These are phyloP conservation scores for Poecilia velifera DNA, from an alignment of 2,797 vertebrate genomes.

Conservation along the genomic window DNA sequence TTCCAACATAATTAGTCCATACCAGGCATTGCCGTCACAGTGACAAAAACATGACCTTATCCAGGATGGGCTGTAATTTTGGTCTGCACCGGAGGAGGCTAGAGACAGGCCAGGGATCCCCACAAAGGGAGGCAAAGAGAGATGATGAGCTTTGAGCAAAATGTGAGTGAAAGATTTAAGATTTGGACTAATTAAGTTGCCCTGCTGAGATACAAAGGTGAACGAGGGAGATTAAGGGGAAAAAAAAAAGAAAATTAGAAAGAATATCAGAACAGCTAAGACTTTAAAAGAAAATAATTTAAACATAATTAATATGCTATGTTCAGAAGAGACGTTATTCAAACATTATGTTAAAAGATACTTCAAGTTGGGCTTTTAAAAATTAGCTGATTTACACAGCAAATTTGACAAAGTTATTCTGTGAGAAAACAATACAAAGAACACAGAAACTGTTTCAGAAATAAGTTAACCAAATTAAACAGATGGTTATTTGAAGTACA, in stretches of 20 bases:
- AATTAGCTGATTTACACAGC: not conserved
- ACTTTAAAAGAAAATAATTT: conserved; percentile 39
- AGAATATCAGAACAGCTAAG: conserved; percentile 31
- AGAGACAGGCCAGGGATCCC: conserved; percentile 42
- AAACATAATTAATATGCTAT: conserved; percentile 33
- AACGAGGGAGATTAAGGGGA: conserved; percentile 34
- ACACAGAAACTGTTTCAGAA: not conserved
- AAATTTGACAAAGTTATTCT: not conserved
- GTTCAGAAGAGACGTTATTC: conserved; percentile 14
- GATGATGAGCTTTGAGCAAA: conserved; percentile 61
- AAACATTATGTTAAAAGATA: conserved; percentile 4
- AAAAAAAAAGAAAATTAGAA: conserved; percentile 25
- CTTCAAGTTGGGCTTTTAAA: not conserved
- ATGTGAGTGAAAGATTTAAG: conserved; percentile 67
- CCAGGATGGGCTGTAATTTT: conserved; percentile 63
- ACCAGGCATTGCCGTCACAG: conserved; percentile 66
- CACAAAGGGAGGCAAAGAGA: conserved; percentile 37
- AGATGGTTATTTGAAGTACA: not conserved
- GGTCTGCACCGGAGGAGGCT: conserved; percentile 40
- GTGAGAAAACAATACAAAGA: not conserved
- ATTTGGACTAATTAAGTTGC: conserved; percentile 67
- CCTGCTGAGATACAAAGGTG: conserved; percentile 59
- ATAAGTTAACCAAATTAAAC: not conserved
- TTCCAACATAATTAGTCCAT: conserved; percentile 75
- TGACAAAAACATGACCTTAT: conserved; percentile 77